These are phyloP conservation scores for Lycocerus yunnanus DNA, from an alignment of 2,888 invertebrate species.

Conservation along the genomic window DNA sequence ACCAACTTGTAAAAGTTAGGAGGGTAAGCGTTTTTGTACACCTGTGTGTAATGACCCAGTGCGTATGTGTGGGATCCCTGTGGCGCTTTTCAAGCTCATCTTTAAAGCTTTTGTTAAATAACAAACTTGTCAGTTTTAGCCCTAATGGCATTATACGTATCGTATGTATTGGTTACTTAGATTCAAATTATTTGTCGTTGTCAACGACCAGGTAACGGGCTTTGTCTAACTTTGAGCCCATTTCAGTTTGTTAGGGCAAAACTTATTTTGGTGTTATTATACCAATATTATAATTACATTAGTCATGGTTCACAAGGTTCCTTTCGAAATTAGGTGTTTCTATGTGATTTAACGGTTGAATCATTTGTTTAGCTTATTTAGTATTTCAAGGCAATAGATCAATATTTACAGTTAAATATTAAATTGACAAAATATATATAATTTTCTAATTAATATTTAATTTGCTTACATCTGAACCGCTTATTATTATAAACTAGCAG, in stretches of 20 bases:
- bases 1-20: not conserved
- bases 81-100: constrained; percentile 46
- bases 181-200: constrained; percentile 43
- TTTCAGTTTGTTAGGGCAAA: constrained; percentile 36
- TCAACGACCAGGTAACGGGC: constrained; percentile 35
- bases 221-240: constrained; percentile 42
- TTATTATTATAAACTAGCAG: not conserved
- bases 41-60: constrained; percentile 55
- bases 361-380: constrained; percentile 1
- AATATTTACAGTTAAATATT: not conserved
- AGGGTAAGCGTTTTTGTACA: constrained; percentile 38
- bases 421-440: not conserved
- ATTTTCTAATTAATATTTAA: not conserved
- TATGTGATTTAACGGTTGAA: constrained; percentile 1
- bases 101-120: constrained; percentile 44
- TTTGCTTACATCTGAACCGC: not conserved
- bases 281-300: constrained; percentile 43
- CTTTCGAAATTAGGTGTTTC: constrained; percentile 5
- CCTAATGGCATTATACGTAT: constrained; percentile 45
- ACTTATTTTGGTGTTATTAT: constrained; percentile 36
- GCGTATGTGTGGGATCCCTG: constrained; percentile 50
- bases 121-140: constrained; percentile 37
- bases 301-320: constrained; percentile 36
- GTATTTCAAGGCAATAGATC: not conserved
- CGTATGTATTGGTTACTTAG: constrained; percentile 38